A percentile compares a stretch with the other conserved stretches of the same genome.
phyloP scores from a whole-genome alignment of 2,113 vertebrate genomes.

The Sardina pilchardus region DNA sequence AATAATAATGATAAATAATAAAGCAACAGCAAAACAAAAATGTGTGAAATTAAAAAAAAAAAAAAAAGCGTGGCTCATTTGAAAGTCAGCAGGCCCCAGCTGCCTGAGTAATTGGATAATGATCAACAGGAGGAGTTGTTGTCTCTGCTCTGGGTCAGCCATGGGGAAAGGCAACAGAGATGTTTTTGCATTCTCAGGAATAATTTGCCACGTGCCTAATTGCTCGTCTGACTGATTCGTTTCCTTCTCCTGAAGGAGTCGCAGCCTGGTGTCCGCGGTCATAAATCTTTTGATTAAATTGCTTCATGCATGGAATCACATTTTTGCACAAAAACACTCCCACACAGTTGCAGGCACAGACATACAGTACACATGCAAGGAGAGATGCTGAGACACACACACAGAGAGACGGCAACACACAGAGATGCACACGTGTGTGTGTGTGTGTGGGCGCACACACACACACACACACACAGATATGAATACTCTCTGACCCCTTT shows the following conservation, averaged over 20 bases:
- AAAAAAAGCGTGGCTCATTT: slow-evolving; percentile 26
- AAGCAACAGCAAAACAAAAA: not conserved
- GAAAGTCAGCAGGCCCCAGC: slow-evolving; percentile 34
- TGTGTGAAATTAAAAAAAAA: not conserved
- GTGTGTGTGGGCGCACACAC: not conserved
- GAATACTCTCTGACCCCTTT: not conserved
- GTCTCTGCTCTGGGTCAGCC: slow-evolving; percentile 30
- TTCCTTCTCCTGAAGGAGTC: slow-evolving; percentile 20
- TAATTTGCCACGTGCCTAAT: slow-evolving; percentile 23
- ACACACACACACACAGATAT: not conserved
- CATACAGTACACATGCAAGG: not conserved
- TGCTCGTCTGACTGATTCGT: slow-evolving; percentile 22
- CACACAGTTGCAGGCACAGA: not conserved
- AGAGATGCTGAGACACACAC: not conserved
- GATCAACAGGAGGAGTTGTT: slow-evolving; percentile 40
- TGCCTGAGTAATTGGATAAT: slow-evolving; percentile 49
- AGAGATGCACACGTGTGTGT: not conserved
- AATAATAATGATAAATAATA: not conserved
- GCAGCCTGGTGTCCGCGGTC: not conserved
- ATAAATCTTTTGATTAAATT: slow-evolving; percentile 42
- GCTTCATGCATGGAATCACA: slow-evolving; percentile 25
- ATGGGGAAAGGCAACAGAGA: slow-evolving; percentile 32
- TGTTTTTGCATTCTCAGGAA: slow-evolving; percentile 23
- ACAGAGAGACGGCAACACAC: not conserved
- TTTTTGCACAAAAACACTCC: not conserved